Base-by-base conservation (phyloP, 2,113 vertebrate genomes). In the Eonycteris spelaea region DNA sequence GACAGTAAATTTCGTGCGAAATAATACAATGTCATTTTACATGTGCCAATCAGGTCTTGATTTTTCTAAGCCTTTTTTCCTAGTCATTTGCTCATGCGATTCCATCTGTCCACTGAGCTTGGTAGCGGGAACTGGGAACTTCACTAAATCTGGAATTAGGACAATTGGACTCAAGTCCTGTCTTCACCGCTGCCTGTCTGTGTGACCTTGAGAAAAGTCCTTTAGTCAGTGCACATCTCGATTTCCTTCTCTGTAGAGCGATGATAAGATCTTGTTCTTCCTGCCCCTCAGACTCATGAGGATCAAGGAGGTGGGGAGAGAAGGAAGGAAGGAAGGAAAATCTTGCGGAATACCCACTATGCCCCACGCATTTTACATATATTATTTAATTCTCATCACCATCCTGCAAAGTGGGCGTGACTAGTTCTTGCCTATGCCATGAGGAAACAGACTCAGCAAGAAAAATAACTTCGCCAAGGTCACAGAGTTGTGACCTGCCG, bases 251-350 rank as follows among this genome's bases (percentile, higher is more conserved):
- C 95, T 96, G 95, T 19, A 6, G 6, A 53, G 38, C 7, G 4
- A 51, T 53, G 97, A 97, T 96, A 97, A 97, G 77, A 94, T 93
- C 79, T 35, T 74, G 43, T 28, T 88, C 90, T 96, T 97, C 95
- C 94, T 97, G 93, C 83, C 57, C 65, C 30, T 78, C 4, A 53
- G 61, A 91, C 65, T 45, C 45, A 57, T 2, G 35, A 91, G 73
- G 71, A 78, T 70, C 88, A 35, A 91, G 48, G 40, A 92, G 57
- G 45, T 18, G 48, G 7, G 19, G 38, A n/a, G 38, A 80, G 18
- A 40, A 67, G 30, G 61, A 91, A 96, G 30, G 61, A 91, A 96
- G 91, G 75, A 96, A 88, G 57, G 35, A 82, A 92, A 74, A 77
- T 78, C 91, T 30, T 78, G 65, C 35, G n/a, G 43, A 74, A 55